A percentile compares a stretch with the other conserved stretches of the same genome.
phyloP scores from a whole-genome alignment of 1,140 invertebrate genomes.

The Eupristina koningsbergeri region DNA sequence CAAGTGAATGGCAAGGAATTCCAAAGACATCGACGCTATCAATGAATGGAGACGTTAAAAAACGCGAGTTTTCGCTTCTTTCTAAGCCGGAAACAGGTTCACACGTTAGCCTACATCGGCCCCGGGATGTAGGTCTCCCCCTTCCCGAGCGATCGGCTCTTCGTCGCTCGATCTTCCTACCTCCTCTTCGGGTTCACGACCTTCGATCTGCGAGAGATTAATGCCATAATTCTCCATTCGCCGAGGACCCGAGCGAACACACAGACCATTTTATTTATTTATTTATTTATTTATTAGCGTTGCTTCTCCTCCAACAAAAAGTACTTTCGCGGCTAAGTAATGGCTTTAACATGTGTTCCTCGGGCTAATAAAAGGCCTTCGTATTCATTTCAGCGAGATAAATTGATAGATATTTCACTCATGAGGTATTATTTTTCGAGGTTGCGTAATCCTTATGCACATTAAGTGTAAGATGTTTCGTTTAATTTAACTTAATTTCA shows the following conservation, averaged over 20 bases:
- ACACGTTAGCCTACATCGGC: not conserved
- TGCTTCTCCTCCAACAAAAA: no score
- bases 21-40: not conserved
- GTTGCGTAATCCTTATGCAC: not conserved
- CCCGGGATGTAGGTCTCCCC: not conserved
- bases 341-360: not conserved
- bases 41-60: conserved; percentile 5
- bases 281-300: no score
- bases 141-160: not conserved
- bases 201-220: not conserved
- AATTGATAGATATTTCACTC: not conserved
- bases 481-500: not conserved
- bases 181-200: no score
- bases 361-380: not conserved
- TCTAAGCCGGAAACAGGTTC: not conserved
- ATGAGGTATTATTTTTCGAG: no score
- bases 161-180: no score
- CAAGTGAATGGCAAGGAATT: not conserved
- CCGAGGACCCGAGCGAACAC: not conserved
- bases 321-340: not conserved
- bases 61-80: conserved; percentile 11
- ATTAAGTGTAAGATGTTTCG: not conserved
- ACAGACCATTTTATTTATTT: not conserved
- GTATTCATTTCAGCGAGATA: not conserved
- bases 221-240: not conserved